phyloP scores from a whole-genome alignment of 2,113 vertebrate species.

The Laticauda laticaudata region DNA sequence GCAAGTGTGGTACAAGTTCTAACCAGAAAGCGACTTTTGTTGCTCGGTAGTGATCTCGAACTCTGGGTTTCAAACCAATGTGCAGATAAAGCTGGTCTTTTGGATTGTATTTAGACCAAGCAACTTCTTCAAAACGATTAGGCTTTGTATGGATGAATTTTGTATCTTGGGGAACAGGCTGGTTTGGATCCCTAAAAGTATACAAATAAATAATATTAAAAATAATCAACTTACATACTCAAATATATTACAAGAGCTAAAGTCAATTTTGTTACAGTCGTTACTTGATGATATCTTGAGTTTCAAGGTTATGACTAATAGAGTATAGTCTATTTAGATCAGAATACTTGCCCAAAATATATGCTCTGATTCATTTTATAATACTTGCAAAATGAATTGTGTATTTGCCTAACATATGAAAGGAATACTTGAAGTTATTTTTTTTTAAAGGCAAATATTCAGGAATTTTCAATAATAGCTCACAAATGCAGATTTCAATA shows the following conservation, averaged over 20 bases:
- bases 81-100: constrained; percentile 96
- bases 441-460: background rate
- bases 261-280: constrained; percentile 72
- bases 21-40: constrained; percentile 98
- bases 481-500: background rate
- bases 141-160: constrained; percentile 98
- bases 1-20: constrained; percentile 90
- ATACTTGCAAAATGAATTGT: constrained; percentile 90
- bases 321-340: constrained; percentile 91
- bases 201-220: constrained; percentile 35
- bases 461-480: background rate
- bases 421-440: constrained; percentile 39
- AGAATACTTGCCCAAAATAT: constrained; percentile 90
- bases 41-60: constrained; percentile 92
- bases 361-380: constrained; percentile 94
- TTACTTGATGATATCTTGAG: constrained; percentile 86
- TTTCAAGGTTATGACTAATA: constrained; percentile 90
- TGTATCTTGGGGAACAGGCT: constrained; percentile 94
- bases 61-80: constrained; percentile 90
- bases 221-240: constrained; percentile 67
- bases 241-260: constrained; percentile 84
- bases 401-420: constrained; percentile 41
- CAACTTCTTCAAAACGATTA: constrained; percentile 95
- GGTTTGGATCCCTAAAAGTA: constrained; percentile 87
- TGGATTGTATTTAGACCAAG: constrained; percentile 96